Conservation (phyloP, 2,797 vertebrate genomes). For the Glossophaga mutica region DNA sequence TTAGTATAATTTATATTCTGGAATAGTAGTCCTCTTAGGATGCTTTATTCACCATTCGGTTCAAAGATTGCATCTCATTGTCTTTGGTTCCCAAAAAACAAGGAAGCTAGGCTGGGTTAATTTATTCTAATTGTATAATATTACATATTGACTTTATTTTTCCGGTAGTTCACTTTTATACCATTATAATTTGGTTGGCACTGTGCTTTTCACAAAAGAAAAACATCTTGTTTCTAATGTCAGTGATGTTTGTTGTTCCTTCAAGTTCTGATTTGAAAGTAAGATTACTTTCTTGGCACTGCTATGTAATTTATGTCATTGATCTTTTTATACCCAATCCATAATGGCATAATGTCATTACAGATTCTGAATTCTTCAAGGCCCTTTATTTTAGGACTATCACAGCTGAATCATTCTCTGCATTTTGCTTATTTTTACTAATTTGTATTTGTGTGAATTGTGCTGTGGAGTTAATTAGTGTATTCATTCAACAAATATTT, state of each 20-base stretch:
- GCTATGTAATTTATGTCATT: constrained; percentile 40
- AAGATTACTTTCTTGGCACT: constrained; percentile 64
- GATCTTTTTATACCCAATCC: constrained; percentile 54
- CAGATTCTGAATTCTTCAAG: constrained; percentile 19
- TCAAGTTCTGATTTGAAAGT: constrained; percentile 70
- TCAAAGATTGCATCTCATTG: neutral
- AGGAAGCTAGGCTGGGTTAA: neutral
- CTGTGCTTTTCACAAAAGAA: constrained; percentile 41
- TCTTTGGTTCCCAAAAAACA: constrained; percentile 4
- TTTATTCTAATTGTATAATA: neutral
- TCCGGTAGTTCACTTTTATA: constrained; percentile 50
- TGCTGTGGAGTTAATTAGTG: constrained; percentile 8
- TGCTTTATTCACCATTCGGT: constrained; percentile 5
- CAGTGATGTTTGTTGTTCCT: constrained; percentile 57
- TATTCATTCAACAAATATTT: constrained; percentile 34
- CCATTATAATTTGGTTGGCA: constrained; percentile 38
- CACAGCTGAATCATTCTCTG: constrained; percentile 47
- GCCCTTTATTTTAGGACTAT: constrained; percentile 13
- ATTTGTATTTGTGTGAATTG: neutral
- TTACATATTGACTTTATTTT: constrained; percentile 26
- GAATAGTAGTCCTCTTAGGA: neutral
- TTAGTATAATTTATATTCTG: neutral
- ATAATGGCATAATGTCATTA: constrained; percentile 41
- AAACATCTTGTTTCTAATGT: constrained; percentile 63
- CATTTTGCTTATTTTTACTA: constrained; percentile 33